A percentile compares a stretch with the other conserved stretches of the same genome.
phyloP scores from a whole-genome alignment of 2,113 vertebrate genomes.

The Chloropsis cyanopogon region DNA sequence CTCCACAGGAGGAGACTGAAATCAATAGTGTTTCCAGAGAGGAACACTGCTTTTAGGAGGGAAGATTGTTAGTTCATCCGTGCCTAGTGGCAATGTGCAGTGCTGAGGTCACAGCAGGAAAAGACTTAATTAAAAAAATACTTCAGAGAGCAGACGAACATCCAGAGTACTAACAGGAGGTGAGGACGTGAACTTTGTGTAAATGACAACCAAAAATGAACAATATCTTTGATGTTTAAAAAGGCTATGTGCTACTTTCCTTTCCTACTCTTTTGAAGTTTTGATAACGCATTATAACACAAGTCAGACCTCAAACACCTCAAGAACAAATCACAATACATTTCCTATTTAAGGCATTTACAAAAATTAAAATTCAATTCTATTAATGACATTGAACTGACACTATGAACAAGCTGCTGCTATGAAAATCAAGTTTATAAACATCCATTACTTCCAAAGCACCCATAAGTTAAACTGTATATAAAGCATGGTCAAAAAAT shows the following conservation, averaged over 20 bases:
- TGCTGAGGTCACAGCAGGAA: not conserved
- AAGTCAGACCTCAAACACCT: not conserved
- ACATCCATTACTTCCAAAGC: not conserved
- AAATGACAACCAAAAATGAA: not conserved
- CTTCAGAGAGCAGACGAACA: not conserved
- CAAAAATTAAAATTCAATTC: not conserved
- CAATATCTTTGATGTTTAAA: not conserved
- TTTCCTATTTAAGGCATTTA: not conserved
- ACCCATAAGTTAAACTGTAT: not conserved
- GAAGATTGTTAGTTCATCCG: not conserved
- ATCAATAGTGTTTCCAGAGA: not conserved
- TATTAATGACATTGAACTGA: not conserved
- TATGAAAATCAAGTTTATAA: not conserved
- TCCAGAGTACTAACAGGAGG: accelerated
- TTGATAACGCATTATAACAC: not conserved
- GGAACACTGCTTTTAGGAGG: not conserved
- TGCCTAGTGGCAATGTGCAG: not conserved
- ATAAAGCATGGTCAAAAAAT: not conserved
- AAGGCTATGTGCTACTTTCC: not conserved
- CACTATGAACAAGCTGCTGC: not conserved
- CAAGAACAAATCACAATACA: not conserved
- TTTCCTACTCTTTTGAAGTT: not conserved
- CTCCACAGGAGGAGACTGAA: not conserved
- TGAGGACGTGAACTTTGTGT: not conserved
- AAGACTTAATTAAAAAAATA: not conserved